A percentile compares a stretch with the other conserved stretches of the same genome.
phyloP scores from a whole-genome alignment of 2,113 vertebrate species.

The Empidonax alnorum region DNA sequence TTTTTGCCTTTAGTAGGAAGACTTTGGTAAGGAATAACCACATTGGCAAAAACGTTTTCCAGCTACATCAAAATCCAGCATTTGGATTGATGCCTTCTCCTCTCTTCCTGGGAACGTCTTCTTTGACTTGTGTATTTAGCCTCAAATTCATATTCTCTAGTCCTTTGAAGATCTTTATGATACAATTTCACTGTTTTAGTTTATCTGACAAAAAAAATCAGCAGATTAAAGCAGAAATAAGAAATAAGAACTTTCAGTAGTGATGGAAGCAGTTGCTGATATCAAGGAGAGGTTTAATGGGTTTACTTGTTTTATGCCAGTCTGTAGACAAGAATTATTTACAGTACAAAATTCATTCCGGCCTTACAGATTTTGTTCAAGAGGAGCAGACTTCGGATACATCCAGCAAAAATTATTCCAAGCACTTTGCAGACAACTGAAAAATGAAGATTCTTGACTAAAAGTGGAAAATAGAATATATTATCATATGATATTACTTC shows the following conservation, averaged over 20 bases:
- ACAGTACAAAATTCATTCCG: not conserved
- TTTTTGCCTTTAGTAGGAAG: not conserved
- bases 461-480: not conserved
- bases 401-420: not conserved
- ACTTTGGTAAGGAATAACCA: not conserved
- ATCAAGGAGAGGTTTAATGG: not conserved
- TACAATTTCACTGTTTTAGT: not conserved
- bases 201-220: not conserved
- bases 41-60: not conserved
- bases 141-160: not conserved
- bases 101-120: not conserved
- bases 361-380: not conserved
- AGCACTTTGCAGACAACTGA: not conserved
- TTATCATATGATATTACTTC: not conserved
- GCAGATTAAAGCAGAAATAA: not conserved
- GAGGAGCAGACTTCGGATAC: not conserved
- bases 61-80: not conserved
- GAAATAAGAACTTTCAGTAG: not conserved
- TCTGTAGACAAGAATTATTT: not conserved
- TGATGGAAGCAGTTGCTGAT: not conserved
- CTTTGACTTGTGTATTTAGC: not conserved
- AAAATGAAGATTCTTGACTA: conserved; percentile 4
- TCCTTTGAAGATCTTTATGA: not conserved
- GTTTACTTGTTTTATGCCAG: not conserved
- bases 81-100: not conserved